Conservation (phyloP, 2,888 invertebrate genomes). For the Incurvaria masculella region DNA sequence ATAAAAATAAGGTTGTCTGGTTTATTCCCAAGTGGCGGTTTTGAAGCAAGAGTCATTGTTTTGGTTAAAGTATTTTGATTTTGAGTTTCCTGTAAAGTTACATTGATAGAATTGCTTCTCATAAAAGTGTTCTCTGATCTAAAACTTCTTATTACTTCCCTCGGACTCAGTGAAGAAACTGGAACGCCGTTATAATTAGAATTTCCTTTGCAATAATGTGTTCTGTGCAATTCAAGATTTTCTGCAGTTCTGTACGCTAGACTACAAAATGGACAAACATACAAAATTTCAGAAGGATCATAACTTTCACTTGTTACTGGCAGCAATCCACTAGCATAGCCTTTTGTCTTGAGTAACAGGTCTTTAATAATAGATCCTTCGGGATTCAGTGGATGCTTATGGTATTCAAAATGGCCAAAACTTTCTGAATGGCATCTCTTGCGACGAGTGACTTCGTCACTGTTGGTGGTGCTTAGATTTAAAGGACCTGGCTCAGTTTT, state of each 20-base stretch:
- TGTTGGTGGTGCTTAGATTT: constrained; percentile 52
- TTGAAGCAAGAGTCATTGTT: constrained; percentile 31
- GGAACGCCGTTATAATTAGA: constrained; percentile 27
- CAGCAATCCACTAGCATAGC: constrained; percentile 34
- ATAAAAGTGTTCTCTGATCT: constrained; percentile 50
- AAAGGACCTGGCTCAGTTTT: constrained; percentile 51
- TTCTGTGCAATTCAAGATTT: constrained; percentile 75
- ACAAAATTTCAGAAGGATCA: constrained; percentile 57
- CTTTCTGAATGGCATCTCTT: constrained; percentile 59
- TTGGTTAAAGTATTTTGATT: constrained; percentile 33
- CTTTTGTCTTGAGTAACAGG: constrained; percentile 67
- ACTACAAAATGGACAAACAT: constrained; percentile 73
- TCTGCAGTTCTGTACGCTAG: constrained; percentile 77
- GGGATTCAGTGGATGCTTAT: constrained; percentile 62
- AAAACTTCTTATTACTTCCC: constrained; percentile 32
- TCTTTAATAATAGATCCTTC: constrained; percentile 75
- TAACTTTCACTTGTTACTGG: constrained; percentile 54
- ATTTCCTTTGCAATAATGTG: constrained; percentile 73
- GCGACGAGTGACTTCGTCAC: constrained; percentile 40
- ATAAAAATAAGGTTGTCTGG: constrained; percentile 56
- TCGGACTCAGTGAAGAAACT: constrained; percentile 28
- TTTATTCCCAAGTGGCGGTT: constrained; percentile 40
- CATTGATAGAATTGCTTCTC: constrained; percentile 59
- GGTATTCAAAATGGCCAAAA: constrained; percentile 42
- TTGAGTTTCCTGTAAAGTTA: constrained; percentile 53